Evolutionary conservation across 1,140 invertebrate species (phyloP).

Genomic region (Lerema accius): DNA sequence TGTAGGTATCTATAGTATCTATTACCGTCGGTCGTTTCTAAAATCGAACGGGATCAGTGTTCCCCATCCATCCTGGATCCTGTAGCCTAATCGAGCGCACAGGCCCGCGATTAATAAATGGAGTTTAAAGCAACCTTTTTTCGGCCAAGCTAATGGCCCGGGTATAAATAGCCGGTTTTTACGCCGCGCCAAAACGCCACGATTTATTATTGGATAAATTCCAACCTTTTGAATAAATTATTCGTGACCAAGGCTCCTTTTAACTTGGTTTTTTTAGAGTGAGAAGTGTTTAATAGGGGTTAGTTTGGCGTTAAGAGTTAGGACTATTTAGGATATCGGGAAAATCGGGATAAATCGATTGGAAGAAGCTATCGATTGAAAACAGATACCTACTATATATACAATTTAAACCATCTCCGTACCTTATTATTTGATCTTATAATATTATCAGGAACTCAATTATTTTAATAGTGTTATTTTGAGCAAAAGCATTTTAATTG

Average conservation of each 20-base stretch:
- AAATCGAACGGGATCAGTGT: conserved; percentile 15
- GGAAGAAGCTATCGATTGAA: too few species aligned
- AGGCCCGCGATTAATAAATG: conserved; percentile 56
- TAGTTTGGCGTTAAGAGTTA: conserved; percentile 6
- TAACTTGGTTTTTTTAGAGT: neutral
- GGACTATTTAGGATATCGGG: too few species aligned
- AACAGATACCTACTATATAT: too few species aligned
- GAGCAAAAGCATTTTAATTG: too few species aligned
- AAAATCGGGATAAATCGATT: too few species aligned
- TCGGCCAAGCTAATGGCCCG: conserved; percentile 57
- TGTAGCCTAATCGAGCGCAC: conserved; percentile 53
- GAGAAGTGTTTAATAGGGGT: neutral
- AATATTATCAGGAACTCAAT: too few species aligned
- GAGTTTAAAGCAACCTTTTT: conserved; percentile 63
- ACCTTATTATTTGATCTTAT: too few species aligned
- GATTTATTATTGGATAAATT: conserved; percentile 52
- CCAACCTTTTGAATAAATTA: conserved; percentile 37
- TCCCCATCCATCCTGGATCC: conserved; percentile 44
- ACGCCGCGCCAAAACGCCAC: conserved; percentile 32
- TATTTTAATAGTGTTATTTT: too few species aligned
- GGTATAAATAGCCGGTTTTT: conserved; percentile 58
- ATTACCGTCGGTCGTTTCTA: conserved; percentile 12
- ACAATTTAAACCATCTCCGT: too few species aligned
- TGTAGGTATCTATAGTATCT: too few species aligned
- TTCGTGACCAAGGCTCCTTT: conserved; percentile 7